phyloP scores from a whole-genome alignment of 2,888 invertebrate species.

The Chloroclysta siterata region DNA sequence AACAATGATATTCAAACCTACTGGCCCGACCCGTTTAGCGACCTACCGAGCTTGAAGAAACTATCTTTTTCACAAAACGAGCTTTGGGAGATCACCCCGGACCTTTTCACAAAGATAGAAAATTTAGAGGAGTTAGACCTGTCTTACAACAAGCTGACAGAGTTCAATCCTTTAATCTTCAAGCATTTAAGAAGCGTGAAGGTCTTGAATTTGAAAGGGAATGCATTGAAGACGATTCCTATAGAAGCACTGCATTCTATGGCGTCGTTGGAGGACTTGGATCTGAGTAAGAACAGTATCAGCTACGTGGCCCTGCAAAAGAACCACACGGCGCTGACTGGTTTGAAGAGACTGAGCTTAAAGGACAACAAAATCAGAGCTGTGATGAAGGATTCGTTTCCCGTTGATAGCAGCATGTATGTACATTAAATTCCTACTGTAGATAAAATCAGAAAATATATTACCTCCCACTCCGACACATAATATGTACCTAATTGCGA shows the following conservation, averaged over 20 bases:
- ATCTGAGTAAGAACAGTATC: slow-evolving; percentile 80
- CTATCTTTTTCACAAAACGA: slow-evolving; percentile 81
- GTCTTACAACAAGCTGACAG: slow-evolving; percentile 77
- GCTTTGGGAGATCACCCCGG: slow-evolving; percentile 71
- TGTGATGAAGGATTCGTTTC: slow-evolving; percentile 73
- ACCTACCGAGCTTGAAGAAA: slow-evolving; percentile 66
- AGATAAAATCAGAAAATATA: no score
- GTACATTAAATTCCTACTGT: slow-evolving; percentile 43
- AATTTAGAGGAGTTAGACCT: slow-evolving; percentile 79
- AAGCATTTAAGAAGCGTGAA: slow-evolving; percentile 62
- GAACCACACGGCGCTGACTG: slow-evolving; percentile 58
- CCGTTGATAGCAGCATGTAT: slow-evolving; percentile 71
- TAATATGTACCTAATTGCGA: no score
- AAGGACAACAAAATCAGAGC: slow-evolving; percentile 78
- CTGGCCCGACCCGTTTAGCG: slow-evolving; percentile 77
- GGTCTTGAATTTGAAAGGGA: slow-evolving; percentile 77
- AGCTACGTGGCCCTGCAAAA: slow-evolving; percentile 66
- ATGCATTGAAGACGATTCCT: slow-evolving; percentile 71
- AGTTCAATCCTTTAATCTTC: slow-evolving; percentile 72
- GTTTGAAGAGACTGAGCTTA: slow-evolving; percentile 73
- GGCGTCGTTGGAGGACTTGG: slow-evolving; percentile 69
- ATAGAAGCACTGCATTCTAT: slow-evolving; percentile 69
- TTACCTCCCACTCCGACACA: no score
- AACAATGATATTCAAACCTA: slow-evolving; percentile 75
- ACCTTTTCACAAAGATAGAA: slow-evolving; percentile 74